Evolutionary conservation across 2,797 vertebrate species (phyloP).

Genomic region (Sus cebifrons): DNA sequence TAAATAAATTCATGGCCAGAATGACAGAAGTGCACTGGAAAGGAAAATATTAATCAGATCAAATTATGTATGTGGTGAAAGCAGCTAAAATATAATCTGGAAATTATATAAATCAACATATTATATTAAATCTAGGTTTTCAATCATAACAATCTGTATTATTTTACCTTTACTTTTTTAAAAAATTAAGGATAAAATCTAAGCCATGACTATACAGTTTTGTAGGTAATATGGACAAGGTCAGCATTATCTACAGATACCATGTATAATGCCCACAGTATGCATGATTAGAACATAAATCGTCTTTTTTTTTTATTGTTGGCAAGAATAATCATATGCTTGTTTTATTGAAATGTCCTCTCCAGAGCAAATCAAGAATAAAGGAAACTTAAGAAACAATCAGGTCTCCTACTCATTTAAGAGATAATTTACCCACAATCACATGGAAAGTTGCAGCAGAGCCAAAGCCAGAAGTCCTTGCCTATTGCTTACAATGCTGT

Average conservation of each 20-base stretch:
- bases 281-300: conserved; percentile 1
- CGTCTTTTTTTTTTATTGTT: neutral
- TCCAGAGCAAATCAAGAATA: conserved; percentile 2
- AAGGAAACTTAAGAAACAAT: conserved; percentile 16
- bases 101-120: conserved; percentile 49
- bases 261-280: neutral
- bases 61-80: conserved; percentile 51
- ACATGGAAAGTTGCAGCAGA: neutral
- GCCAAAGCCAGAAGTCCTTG: neutral
- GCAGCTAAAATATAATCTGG: conserved; percentile 35
- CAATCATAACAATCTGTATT: neutral
- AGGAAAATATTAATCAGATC: conserved; percentile 20
- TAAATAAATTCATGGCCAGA: conserved; percentile 43
- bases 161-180: neutral
- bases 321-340: neutral
- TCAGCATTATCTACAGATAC: neutral
- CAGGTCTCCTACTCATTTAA: neutral
- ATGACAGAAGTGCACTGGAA: conserved; percentile 34
- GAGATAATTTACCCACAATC: neutral
- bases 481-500: neutral
- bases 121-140: conserved; percentile 37
- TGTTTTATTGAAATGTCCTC: neutral
- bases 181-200: conserved; percentile 25
- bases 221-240: neutral
- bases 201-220: neutral